Conservation (phyloP, 2,113 vertebrate species). For the Megaptera novaeangliae region DNA sequence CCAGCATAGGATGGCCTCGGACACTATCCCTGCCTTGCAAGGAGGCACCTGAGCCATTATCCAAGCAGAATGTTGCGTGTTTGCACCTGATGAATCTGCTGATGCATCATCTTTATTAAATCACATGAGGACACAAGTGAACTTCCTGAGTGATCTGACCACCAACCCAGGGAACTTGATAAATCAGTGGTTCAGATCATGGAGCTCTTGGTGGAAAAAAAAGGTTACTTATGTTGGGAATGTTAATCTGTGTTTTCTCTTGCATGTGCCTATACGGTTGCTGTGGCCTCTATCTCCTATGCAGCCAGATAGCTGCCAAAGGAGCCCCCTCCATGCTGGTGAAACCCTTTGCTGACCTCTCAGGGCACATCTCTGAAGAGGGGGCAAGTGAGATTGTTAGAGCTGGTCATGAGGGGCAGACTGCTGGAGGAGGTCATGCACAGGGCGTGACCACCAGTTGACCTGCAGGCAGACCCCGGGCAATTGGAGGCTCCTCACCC, state of each 20-base stretch:
- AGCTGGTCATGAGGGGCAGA: neutral
- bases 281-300: neutral
- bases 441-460: fast-evolving
- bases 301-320: neutral
- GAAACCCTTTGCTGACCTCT: neutral
- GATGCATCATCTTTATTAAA: neutral
- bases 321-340: neutral
- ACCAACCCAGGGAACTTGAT: neutral
- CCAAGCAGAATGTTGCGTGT: neutral
- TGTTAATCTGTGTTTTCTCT: neutral
- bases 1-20: too few species aligned
- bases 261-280: neutral
- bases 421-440: neutral
- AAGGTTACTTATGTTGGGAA: neutral
- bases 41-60: too few species aligned
- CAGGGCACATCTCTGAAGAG: neutral
- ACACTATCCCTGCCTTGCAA: too few species aligned
- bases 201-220: neutral
- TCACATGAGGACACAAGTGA: neutral
- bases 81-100: neutral
- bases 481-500: neutral
- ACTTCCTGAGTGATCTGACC: neutral
- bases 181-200: neutral
- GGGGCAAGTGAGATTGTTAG: neutral
- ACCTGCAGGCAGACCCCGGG: neutral